phyloP scores from a whole-genome alignment of 2,888 invertebrate genomes.

The Monopis laevigella region DNA sequence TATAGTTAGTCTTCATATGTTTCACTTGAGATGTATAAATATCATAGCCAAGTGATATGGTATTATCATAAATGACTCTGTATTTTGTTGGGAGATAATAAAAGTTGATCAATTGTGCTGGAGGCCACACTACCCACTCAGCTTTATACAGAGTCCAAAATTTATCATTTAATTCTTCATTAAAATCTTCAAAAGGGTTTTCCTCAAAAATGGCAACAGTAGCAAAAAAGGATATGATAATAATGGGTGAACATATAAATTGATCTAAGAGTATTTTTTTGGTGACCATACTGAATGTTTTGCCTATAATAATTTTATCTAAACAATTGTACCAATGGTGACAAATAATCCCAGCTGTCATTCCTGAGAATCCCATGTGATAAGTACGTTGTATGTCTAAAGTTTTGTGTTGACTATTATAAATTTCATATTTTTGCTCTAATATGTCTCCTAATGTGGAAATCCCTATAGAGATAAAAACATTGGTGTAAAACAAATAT shows the following conservation, averaged over 20 bases:
- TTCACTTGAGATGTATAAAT: conserved; percentile 85
- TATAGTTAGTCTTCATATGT: conserved; percentile 47
- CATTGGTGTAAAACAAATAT: conserved; percentile 82
- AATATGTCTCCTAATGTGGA: conserved; percentile 83
- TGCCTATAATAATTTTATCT: conserved; percentile 77
- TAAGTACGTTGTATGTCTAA: conserved; percentile 71
- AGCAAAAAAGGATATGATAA: conserved; percentile 79
- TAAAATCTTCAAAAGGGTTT: conserved; percentile 67
- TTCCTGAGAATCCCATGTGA: conserved; percentile 82
- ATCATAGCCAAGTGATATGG: conserved; percentile 86
- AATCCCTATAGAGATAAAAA: conserved; percentile 76
- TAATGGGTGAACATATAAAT: conserved; percentile 82
- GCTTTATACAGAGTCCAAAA: conserved; percentile 82
- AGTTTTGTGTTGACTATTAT: conserved; percentile 57
- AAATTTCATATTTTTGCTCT: conserved; percentile 82
- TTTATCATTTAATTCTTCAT: conserved; percentile 75
- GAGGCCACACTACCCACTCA: conserved; percentile 94
- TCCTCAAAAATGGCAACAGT: conserved; percentile 79
- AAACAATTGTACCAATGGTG: conserved; percentile 88
- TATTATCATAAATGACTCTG: conserved; percentile 88
- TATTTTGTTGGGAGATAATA: conserved; percentile 83
- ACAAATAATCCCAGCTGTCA: conserved; percentile 79
- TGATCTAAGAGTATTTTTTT: conserved; percentile 88
- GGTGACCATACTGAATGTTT: conserved; percentile 69
- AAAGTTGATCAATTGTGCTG: conserved; percentile 93